Percentiles rank a stretch among this genome's conserved stretches.
Conservation (phyloP, 2,113 vertebrate species). For the Mystacornis crossleyi region DNA sequence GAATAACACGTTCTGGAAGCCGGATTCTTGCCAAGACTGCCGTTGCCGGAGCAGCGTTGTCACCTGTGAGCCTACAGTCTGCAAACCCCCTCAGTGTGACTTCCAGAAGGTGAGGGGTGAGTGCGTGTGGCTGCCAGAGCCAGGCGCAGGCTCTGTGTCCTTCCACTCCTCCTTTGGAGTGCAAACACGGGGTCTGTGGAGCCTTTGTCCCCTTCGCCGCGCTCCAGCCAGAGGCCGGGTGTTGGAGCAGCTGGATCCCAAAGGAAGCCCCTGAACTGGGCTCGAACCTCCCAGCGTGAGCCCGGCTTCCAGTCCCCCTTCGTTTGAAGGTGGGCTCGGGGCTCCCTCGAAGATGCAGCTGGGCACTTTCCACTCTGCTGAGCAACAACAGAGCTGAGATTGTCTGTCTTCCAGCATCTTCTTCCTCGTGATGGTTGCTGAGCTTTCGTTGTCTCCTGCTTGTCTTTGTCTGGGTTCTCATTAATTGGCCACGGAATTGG, state of each 20-base stretch:
- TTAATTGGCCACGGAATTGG: slow-evolving; percentile 36
- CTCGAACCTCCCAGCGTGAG: background rate
- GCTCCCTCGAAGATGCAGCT: background rate
- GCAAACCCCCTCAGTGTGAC: slow-evolving; percentile 85
- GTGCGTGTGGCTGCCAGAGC: background rate
- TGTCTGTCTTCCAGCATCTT: background rate
- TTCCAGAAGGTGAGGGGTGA: slow-evolving; percentile 80
- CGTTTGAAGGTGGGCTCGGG: background rate
- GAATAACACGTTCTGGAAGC: slow-evolving; percentile 89
- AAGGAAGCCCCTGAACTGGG: background rate
- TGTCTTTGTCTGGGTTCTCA: background rate
- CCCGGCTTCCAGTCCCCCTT: background rate
- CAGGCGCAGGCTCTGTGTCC: background rate
- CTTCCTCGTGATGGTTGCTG: background rate
- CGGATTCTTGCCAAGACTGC: slow-evolving; percentile 87
- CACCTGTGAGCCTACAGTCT: slow-evolving; percentile 78
- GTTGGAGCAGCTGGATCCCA: background rate
- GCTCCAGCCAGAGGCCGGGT: background rate
- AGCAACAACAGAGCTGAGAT: slow-evolving; percentile 1
- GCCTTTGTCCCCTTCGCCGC: background rate
- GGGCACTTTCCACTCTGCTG: slow-evolving; percentile 7
- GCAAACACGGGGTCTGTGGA: background rate
- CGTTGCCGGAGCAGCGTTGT: slow-evolving; percentile 79
- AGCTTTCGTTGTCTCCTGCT: background rate
- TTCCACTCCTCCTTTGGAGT: background rate